Conservation (phyloP, 1,140 invertebrate species). For the Pseudomyrmex dendroicus region DNA sequence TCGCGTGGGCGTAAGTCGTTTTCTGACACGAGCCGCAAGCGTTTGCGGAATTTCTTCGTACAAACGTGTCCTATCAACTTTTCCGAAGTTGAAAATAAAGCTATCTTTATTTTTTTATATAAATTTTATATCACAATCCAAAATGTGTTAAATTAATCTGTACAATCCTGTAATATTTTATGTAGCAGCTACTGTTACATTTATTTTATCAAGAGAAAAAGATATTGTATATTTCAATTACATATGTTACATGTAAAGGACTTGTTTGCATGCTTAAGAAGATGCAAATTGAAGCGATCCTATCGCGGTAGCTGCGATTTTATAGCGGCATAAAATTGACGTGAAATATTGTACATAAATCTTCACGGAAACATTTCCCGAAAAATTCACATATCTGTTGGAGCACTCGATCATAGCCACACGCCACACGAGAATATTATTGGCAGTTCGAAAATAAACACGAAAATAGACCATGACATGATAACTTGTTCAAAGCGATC, state of each 20-base stretch:
- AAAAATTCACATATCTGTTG: slow-evolving; percentile 11
- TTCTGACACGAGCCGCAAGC: slow-evolving; percentile 56
- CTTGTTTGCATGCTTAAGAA: neutral
- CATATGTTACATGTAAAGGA: neutral
- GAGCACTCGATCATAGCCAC: neutral
- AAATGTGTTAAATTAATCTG: neutral
- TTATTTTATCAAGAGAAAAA: neutral
- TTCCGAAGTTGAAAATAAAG: slow-evolving; percentile 4
- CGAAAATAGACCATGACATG: slow-evolving; percentile 16
- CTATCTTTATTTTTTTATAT: slow-evolving; percentile 4
- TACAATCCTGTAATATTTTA: too few relatives aligned
- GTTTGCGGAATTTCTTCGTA: slow-evolving; percentile 42
- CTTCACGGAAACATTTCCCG: neutral
- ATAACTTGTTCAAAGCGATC: slow-evolving; percentile 45
- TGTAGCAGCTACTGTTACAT: too few relatives aligned
- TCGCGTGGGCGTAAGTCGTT: slow-evolving; percentile 55
- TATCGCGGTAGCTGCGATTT: neutral
- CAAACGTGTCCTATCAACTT: slow-evolving; percentile 15
- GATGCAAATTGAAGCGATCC: neutral
- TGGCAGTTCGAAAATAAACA: slow-evolving; percentile 19
- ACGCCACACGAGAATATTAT: neutral
- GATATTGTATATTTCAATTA: neutral
- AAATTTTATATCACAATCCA: neutral
- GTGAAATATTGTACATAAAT: neutral
- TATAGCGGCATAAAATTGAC: neutral